phyloP scores from a whole-genome alignment of 2,888 invertebrate species.

The Epirrhoe tristata region DNA sequence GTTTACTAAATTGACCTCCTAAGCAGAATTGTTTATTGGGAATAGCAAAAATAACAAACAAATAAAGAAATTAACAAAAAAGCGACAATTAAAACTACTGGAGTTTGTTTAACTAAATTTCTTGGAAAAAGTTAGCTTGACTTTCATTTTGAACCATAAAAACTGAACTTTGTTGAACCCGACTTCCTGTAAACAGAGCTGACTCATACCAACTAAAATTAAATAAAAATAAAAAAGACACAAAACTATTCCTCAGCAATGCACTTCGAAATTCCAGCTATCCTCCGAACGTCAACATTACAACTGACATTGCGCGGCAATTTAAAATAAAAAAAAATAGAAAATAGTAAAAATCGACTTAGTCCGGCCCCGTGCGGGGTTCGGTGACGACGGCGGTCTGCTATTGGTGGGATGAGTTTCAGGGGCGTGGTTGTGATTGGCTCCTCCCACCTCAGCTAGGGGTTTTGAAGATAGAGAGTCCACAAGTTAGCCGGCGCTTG shows the following conservation, averaged over 20 bases:
- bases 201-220: conserved; percentile 34
- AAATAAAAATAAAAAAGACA: conserved; percentile 36
- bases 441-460: conserved; percentile 76
- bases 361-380: conserved; percentile 80
- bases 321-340: conserved; percentile 73
- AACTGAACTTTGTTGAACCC: conserved; percentile 15
- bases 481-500: conserved; percentile 83
- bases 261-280: conserved; percentile 59
- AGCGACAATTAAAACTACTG: not conserved
- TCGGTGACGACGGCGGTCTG: conserved; percentile 63
- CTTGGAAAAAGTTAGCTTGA: not conserved
- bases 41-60: not conserved
- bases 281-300: conserved; percentile 64
- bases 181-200: conserved; percentile 27
- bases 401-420: conserved; percentile 63
- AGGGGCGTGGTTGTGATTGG: conserved; percentile 67
- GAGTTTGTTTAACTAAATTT: not conserved
- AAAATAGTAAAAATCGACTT: conserved; percentile 76
- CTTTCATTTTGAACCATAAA: not conserved
- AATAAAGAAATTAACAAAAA: not conserved
- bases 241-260: conserved; percentile 54
- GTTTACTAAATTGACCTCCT: no score
- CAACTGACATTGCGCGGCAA: conserved; percentile 72
- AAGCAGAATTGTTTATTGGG: not conserved
- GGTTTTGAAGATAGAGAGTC: conserved; percentile 65